Conservation (phyloP, 2,113 vertebrate species). For the Rhizomys pruinosus region DNA sequence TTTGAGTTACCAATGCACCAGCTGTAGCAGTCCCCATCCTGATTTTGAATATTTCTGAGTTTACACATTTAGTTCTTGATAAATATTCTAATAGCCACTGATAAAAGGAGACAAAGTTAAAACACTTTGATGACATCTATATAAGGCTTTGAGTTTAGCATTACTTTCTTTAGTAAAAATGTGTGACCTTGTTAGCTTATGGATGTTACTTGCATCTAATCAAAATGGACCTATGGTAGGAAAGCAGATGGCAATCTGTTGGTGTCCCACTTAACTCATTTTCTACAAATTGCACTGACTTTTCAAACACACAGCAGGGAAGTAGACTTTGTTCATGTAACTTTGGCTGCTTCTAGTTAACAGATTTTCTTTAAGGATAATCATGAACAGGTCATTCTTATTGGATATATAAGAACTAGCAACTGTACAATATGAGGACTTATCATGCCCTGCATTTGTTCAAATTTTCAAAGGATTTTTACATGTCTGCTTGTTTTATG, state of each 20-base stretch:
- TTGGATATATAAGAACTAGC: not conserved
- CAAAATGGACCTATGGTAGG: not conserved
- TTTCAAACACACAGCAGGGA: not conserved
- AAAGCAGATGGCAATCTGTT: not conserved
- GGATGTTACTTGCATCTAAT: not conserved
- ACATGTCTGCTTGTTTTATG: not conserved
- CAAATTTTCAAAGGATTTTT: conserved; percentile 5
- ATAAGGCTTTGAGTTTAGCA: not conserved
- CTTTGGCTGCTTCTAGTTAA: not conserved
- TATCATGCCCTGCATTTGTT: not conserved
- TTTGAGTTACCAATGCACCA: too few species aligned
- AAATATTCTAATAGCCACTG: not conserved
- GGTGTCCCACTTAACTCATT: not conserved
- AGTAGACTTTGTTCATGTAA: not conserved
- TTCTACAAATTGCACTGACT: not conserved
- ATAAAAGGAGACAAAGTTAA: not conserved
- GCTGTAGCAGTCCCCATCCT: too few species aligned
- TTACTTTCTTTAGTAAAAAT: conserved; percentile 3
- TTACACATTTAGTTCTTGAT: not conserved
- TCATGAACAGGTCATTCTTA: not conserved
- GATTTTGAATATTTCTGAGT: not conserved
- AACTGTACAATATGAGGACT: not conserved
- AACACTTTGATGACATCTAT: not conserved
- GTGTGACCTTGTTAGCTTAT: not conserved
- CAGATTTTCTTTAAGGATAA: not conserved